These are phyloP conservation scores for Meloidogyne chitwoodi DNA, from an alignment of 1,140 invertebrate genomes.

Conservation along the genomic window DNA sequence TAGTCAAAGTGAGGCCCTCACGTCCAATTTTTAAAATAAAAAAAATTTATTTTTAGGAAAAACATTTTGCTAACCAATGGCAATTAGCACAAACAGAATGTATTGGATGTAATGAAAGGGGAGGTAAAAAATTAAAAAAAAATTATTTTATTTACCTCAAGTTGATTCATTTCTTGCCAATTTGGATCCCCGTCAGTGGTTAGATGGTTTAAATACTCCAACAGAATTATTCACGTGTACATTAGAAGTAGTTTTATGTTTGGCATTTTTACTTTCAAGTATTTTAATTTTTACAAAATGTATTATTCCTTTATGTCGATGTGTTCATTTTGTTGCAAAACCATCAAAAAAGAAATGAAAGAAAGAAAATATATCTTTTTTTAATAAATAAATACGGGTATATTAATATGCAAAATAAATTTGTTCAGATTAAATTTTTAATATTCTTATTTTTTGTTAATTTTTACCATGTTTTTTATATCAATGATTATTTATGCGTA, in stretches of 20 bases:
- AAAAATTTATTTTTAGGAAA: constrained; percentile 2
- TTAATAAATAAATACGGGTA: no score
- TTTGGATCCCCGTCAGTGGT: constrained; percentile 40
- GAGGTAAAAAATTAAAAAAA: not conserved
- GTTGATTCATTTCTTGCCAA: constrained; percentile 12
- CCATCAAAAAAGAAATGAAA: constrained; percentile 34
- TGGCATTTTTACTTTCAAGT: constrained; percentile 29
- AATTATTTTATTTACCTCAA: not conserved
- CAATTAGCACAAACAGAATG: constrained; percentile 9
- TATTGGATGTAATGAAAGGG: constrained; percentile 17
- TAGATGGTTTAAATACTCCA: constrained; percentile 45
- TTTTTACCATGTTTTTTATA: no score
- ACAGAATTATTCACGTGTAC: constrained; percentile 39
- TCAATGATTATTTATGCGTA: no score
- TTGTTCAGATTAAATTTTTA: no score
- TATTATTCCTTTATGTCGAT: constrained; percentile 37
- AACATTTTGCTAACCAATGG: constrained; percentile 8
- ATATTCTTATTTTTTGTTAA: no score
- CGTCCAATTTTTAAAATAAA: no score
- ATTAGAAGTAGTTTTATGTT: constrained; percentile 34
- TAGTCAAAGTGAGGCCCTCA: no score
- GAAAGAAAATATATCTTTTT: not conserved
- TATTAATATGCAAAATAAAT: no score
- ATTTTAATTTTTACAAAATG: constrained; percentile 47
- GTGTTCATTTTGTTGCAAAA: constrained; percentile 29